Percentiles rank a stretch among this genome's conserved stretches.
phyloP scores from a whole-genome alignment of 2,888 invertebrate species.

The Piscicola geometra region DNA sequence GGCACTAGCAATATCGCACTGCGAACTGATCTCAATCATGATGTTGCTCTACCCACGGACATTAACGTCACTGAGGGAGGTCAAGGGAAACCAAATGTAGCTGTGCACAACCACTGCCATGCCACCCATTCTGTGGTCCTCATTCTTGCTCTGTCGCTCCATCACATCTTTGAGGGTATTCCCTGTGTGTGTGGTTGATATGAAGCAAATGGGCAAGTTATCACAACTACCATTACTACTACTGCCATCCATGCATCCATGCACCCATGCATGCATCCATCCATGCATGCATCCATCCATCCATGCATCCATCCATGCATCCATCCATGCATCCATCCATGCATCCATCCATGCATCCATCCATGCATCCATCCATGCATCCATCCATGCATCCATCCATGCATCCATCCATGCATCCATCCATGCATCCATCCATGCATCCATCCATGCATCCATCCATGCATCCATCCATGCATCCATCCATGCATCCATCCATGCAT shows the following conservation, averaged over 20 bases:
- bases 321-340: neutral
- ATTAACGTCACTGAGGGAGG: too few relatives aligned
- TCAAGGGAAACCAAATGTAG: too few relatives aligned
- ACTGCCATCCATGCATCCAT: too few relatives aligned
- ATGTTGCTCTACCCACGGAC: too few relatives aligned
- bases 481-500: slow-evolving; percentile 3
- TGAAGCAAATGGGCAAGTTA: too few relatives aligned
- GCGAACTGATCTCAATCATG: too few relatives aligned
- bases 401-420: slow-evolving; percentile 3
- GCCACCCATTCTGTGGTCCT: slow-evolving; percentile 56
- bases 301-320: too few relatives aligned
- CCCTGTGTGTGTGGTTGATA: too few relatives aligned
- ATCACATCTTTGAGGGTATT: slow-evolving; percentile 62
- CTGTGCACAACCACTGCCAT: slow-evolving; percentile 14
- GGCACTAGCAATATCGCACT: too few relatives aligned
- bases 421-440: slow-evolving; percentile 3
- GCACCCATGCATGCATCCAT: too few relatives aligned
- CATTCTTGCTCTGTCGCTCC: slow-evolving; percentile 59
- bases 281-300: too few relatives aligned
- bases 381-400: slow-evolving; percentile 7
- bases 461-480: slow-evolving; percentile 3
- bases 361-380: slow-evolving; percentile 3
- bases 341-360: slow-evolving; percentile 3
- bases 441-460: slow-evolving; percentile 7
- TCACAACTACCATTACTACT: too few relatives aligned